These are phyloP conservation scores for Oryctes rhinoceros DNA, from an alignment of 1,140 invertebrate species.

Conservation along the genomic window DNA sequence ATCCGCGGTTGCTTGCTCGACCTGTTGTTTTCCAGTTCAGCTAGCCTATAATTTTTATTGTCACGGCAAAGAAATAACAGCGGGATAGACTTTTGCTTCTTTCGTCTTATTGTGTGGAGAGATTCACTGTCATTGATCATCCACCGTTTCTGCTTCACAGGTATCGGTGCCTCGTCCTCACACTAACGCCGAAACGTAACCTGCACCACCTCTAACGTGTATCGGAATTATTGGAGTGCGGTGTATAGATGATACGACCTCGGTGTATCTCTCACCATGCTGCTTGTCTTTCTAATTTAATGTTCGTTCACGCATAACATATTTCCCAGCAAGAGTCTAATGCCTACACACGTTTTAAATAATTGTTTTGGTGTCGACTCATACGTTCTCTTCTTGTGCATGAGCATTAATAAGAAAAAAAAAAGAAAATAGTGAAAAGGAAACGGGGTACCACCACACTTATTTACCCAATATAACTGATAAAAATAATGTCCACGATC, in stretches of 20 bases:
- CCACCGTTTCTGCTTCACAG: slow-evolving; percentile 41
- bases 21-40: slow-evolving; percentile 72
- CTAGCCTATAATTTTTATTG: slow-evolving; percentile 74
- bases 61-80: slow-evolving; percentile 68
- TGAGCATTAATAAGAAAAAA: slow-evolving; percentile 31
- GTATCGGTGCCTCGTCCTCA: slow-evolving; percentile 36
- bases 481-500: slow-evolving; percentile 37
- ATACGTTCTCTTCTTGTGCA: slow-evolving; percentile 36
- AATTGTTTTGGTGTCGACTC: slow-evolving; percentile 51
- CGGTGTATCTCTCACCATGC: slow-evolving; percentile 50
- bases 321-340: slow-evolving; percentile 54
- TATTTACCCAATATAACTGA: slow-evolving; percentile 29
- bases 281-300: slow-evolving; percentile 56
- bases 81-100: slow-evolving; percentile 55
- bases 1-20: slow-evolving; percentile 62
- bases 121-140: slow-evolving; percentile 48
- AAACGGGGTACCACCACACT: slow-evolving; percentile 36
- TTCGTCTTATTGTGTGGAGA: slow-evolving; percentile 54
- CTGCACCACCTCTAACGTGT: slow-evolving; percentile 42
- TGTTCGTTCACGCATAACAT: slow-evolving; percentile 55
- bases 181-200: slow-evolving; percentile 18
- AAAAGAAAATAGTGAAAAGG: slow-evolving; percentile 18
- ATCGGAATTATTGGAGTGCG: slow-evolving; percentile 2
- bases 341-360: slow-evolving; percentile 54
- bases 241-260: slow-evolving; percentile 46